Conservation (phyloP, 2,888 invertebrate genomes). For the Melieria picta region DNA sequence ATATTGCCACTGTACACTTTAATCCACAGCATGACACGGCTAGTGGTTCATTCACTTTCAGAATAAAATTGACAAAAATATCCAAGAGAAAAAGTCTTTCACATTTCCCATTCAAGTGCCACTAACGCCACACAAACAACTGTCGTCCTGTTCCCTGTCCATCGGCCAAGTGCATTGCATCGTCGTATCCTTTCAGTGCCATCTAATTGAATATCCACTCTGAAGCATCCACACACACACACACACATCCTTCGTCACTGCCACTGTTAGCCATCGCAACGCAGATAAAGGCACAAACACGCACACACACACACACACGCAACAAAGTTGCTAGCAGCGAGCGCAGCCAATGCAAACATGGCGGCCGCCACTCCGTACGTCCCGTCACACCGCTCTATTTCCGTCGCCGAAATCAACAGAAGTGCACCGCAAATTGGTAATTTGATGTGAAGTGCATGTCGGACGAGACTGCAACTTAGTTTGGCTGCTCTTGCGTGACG, state of each 20-base stretch:
- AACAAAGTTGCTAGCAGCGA: not conserved
- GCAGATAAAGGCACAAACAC: not conserved
- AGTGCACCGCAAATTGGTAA: slow-evolving; percentile 54
- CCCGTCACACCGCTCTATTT: not conserved
- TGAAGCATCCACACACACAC: slow-evolving; percentile 8
- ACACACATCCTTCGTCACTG: not conserved
- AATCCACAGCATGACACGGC: no score
- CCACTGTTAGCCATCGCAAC: no score
- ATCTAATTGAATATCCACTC: slow-evolving; percentile 33
- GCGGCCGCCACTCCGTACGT: not conserved
- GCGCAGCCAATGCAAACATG: not conserved
- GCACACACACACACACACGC: not conserved
- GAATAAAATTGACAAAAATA: no score
- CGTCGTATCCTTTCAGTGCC: slow-evolving; percentile 18
- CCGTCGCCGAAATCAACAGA: slow-evolving; percentile 29
- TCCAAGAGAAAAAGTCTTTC: no score
- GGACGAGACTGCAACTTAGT: slow-evolving; percentile 44
- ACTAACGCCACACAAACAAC: no score
- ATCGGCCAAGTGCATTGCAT: no score
- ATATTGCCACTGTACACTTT: no score
- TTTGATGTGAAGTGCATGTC: slow-evolving; percentile 57
- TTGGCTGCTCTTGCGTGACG: not conserved
- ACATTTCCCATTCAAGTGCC: no score
- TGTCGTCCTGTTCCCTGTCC: no score
- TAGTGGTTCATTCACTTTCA: no score